Percentiles rank a stretch among this genome's conserved stretches.
Conservation (phyloP, 2,888 invertebrate species). For the Prosopocoilus inquinatus region DNA sequence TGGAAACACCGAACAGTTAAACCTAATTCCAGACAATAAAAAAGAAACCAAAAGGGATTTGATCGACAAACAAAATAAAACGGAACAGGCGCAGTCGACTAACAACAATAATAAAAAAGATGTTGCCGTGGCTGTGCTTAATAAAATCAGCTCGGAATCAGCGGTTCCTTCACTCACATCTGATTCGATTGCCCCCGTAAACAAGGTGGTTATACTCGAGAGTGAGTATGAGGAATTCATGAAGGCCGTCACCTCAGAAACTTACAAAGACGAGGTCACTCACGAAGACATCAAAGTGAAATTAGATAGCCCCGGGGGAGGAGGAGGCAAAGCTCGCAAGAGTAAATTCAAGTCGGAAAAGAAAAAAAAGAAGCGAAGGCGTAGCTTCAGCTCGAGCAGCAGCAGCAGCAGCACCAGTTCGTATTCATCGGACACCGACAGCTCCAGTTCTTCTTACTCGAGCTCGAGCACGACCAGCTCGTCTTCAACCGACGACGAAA, state of each 20-base stretch:
- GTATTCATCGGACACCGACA: slow-evolving; percentile 11
- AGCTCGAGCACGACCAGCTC: slow-evolving; percentile 26
- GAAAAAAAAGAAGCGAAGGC: slow-evolving; percentile 15
- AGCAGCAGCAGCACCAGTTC: slow-evolving; percentile 20
- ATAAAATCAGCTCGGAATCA: too few relatives aligned
- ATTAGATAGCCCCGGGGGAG: neutral
- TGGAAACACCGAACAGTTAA: too few relatives aligned
- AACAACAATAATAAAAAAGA: too few relatives aligned
- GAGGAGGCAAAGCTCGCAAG: neutral
- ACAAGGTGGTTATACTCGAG: slow-evolving; percentile 33
- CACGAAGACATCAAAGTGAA: neutral
- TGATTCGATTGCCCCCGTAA: neutral
- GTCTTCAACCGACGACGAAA: neutral
- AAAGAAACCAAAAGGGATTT: too few relatives aligned
- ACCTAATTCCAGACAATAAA: too few relatives aligned
- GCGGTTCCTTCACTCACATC: too few relatives aligned
- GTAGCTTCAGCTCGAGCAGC: slow-evolving; percentile 14
- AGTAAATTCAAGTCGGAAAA: slow-evolving; percentile 15
- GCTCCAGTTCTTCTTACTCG: slow-evolving; percentile 28
- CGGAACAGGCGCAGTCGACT: too few relatives aligned
- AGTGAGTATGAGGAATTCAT: slow-evolving; percentile 60
- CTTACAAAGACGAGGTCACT: slow-evolving; percentile 18
- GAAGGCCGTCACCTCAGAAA: slow-evolving; percentile 52
- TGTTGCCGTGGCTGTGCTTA: too few relatives aligned
- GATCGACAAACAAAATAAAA: too few relatives aligned